These are phyloP conservation scores for Shinisaurus crocodilurus DNA, from an alignment of 2,113 vertebrate species.

Conservation along the genomic window DNA sequence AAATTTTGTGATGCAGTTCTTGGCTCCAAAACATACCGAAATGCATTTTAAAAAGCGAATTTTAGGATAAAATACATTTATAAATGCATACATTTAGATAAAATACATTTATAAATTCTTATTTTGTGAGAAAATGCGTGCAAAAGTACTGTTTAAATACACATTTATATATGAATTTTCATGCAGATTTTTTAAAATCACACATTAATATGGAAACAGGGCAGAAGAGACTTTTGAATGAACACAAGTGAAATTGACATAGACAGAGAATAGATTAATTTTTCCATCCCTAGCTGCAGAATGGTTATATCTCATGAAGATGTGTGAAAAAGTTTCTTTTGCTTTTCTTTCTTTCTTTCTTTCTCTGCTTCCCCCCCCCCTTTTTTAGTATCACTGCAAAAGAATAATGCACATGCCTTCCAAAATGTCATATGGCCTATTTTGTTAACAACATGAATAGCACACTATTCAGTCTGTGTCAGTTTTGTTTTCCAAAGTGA, in stretches of 20 bases:
- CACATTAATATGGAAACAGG: neutral
- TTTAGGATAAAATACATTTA: neutral
- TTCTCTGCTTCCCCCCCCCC: neutral
- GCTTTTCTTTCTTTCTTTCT: neutral
- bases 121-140: neutral
- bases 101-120: neutral
- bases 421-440: slow-evolving; percentile 2
- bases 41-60: too few relatives aligned
- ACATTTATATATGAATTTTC: neutral
- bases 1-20: neutral
- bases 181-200: neutral
- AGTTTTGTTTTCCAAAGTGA: slow-evolving; percentile 22
- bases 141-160: neutral
- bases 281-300: neutral
- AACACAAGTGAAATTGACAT: neutral
- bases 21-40: neutral
- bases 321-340: neutral
- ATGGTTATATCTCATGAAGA: neutral
- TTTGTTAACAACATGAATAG: slow-evolving; percentile 1
- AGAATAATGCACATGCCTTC: neutral
- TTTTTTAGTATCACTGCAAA: neutral
- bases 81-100: neutral
- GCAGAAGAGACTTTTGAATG: neutral
- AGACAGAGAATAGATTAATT: neutral
- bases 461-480: slow-evolving; percentile 11